A percentile compares a stretch with the other conserved stretches of the same genome.
Conservation (phyloP, 2,113 vertebrate genomes). For the Lonchura striata region DNA sequence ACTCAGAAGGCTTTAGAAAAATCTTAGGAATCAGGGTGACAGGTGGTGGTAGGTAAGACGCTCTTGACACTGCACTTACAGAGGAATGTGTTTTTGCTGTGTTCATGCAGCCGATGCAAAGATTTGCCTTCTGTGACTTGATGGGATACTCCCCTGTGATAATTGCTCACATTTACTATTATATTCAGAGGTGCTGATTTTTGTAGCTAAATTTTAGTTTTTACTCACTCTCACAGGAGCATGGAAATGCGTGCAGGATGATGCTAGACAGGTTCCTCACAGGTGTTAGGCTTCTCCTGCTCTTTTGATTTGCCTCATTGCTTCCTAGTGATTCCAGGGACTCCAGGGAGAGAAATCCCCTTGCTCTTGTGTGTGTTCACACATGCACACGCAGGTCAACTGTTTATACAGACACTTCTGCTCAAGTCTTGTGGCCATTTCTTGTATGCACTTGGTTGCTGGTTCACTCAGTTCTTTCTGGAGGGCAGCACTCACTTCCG, state of each 20-base stretch:
- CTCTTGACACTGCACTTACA: not conserved
- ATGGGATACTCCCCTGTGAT: rapidly evolving
- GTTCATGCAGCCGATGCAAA: not conserved
- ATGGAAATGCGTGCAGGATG: not conserved
- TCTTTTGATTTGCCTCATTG: not conserved
- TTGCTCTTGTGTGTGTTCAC: not conserved
- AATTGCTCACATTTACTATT: not conserved
- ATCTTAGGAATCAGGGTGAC: too few relatives aligned
- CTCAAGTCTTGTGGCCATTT: not conserved
- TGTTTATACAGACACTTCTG: not conserved
- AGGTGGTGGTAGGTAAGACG: not conserved
- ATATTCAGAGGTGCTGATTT: not conserved
- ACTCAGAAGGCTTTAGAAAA: too few relatives aligned
- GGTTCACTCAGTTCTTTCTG: not conserved
- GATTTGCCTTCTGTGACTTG: not conserved
- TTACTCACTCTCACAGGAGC: not conserved
- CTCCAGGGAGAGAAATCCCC: not conserved
- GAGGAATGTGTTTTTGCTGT: not conserved
- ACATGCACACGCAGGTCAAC: rapidly evolving
- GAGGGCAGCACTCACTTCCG: not conserved
- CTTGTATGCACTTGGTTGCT: not conserved
- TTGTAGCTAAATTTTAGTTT: not conserved
- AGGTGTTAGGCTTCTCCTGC: not conserved
- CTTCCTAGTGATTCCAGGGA: not conserved
- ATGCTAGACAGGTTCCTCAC: not conserved